A percentile compares a stretch with the other conserved stretches of the same genome.
phyloP scores from a whole-genome alignment of 2,888 invertebrate genomes.

The Microctonus hyperodae region DNA sequence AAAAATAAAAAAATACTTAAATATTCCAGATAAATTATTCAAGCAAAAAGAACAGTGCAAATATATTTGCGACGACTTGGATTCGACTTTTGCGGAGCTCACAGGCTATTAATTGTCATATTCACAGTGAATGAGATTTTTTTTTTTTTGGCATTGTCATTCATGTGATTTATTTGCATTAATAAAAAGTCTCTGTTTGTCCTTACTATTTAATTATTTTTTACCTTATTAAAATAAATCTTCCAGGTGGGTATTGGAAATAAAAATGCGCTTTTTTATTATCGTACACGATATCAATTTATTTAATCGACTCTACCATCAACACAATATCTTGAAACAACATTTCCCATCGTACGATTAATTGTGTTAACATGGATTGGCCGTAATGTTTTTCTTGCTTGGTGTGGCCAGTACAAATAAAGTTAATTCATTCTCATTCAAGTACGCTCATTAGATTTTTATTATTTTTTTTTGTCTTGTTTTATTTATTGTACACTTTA shows the following conservation, averaged over 20 bases:
- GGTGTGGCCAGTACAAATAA: constrained; percentile 2
- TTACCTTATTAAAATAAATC: too few relatives aligned
- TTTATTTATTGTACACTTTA: constrained; percentile 31
- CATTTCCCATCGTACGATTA: constrained; percentile 47
- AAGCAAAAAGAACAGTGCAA: constrained; percentile 84
- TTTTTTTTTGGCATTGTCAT: not conserved
- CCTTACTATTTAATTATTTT: too few relatives aligned
- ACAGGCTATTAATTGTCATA: constrained; percentile 69
- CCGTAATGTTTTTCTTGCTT: constrained; percentile 10
- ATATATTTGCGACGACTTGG: constrained; percentile 77
- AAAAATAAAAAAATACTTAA: constrained; percentile 29
- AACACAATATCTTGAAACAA: constrained; percentile 56
- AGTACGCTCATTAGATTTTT: not conserved
- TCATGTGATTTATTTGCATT: not conserved
- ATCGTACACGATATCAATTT: constrained; percentile 57
- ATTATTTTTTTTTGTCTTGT: not conserved
- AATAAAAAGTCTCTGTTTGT: not conserved
- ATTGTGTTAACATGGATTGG: constrained; percentile 26
- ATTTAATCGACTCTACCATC: constrained; percentile 58
- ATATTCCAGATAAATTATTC: constrained; percentile 81
- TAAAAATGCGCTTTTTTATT: constrained; percentile 10
- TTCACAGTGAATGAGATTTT: not conserved
- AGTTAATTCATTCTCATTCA: not conserved
- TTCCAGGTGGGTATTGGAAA: not conserved
- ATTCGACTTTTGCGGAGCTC: constrained; percentile 77